Evolutionary conservation across 2,113 vertebrate species (phyloP).

Genomic region (Carettochelys insculpta): DNA sequence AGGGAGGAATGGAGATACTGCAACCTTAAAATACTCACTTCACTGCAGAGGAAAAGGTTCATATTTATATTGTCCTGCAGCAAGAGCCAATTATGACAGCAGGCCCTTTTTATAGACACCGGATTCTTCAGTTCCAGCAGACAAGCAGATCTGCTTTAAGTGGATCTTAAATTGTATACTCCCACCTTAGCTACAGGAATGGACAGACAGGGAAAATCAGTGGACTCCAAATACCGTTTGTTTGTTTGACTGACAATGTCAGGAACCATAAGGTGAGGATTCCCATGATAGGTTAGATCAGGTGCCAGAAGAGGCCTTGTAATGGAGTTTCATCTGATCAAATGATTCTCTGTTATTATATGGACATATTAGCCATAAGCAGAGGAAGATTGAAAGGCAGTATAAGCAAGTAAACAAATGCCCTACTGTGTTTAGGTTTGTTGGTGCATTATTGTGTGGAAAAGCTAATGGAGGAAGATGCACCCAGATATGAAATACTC

Average conservation of each 20-base stretch:
- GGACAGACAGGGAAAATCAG: not conserved
- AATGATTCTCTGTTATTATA: constrained; percentile 10
- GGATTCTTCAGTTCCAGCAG: not conserved
- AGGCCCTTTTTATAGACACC: not conserved
- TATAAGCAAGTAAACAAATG: constrained; percentile 12
- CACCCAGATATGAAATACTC: constrained; percentile 21
- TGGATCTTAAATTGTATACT: not conserved
- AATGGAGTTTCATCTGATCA: not conserved
- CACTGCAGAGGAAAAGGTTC: not conserved
- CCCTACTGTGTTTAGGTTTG: constrained; percentile 2
- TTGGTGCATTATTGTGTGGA: constrained; percentile 7
- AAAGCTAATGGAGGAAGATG: constrained; percentile 2
- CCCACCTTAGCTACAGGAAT: accelerated
- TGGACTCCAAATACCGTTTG: not conserved
- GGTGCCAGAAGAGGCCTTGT: not conserved
- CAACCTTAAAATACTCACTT: not conserved
- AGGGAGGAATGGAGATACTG: not conserved
- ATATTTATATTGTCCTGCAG: not conserved
- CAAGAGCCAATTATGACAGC: not conserved
- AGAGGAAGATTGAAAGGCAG: constrained; percentile 17
- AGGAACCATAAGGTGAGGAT: not conserved
- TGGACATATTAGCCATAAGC: not conserved
- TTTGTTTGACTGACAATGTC: not conserved
- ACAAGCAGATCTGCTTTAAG: not conserved
- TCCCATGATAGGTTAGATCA: not conserved